These are phyloP conservation scores for Oeneis ivallda DNA, from an alignment of 2,888 invertebrate genomes.

Conservation along the genomic window DNA sequence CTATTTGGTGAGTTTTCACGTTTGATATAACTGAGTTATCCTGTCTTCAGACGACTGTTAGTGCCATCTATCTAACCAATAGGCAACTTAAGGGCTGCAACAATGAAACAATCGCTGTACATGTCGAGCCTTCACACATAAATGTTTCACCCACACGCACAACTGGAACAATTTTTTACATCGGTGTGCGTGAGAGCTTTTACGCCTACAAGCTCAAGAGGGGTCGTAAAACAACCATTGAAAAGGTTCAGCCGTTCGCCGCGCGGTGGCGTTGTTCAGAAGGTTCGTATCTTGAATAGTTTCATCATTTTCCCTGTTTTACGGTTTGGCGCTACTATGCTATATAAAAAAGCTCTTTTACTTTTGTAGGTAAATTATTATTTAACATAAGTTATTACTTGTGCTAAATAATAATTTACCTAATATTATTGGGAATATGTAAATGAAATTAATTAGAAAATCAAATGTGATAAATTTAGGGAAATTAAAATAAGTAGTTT, in stretches of 20 bases:
- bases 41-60: conserved; percentile 50
- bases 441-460: too few relatives aligned
- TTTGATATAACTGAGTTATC: conserved; percentile 30
- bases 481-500: too few relatives aligned
- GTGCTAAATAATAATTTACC: too few relatives aligned
- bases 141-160: conserved; percentile 66
- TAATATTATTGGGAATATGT: too few relatives aligned
- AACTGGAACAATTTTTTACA: conserved; percentile 54
- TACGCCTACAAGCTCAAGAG: conserved; percentile 60
- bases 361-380: too few relatives aligned
- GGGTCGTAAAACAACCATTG: conserved; percentile 69
- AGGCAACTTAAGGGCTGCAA: conserved; percentile 59
- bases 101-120: conserved; percentile 56
- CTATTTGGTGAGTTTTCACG: conserved; percentile 59
- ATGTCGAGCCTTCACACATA: conserved; percentile 64
- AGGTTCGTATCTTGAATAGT: conserved; percentile 59
- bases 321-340: conserved; percentile 64
- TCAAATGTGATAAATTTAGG: not conserved
- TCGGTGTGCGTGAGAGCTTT: conserved; percentile 62
- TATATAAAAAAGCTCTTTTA: conserved; percentile 13
- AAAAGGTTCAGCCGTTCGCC: conserved; percentile 78
- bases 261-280: conserved; percentile 71
- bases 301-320: conserved; percentile 40
- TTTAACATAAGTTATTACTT: too few relatives aligned
- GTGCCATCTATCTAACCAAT: conserved; percentile 72